Evolutionary conservation across 2,113 vertebrate species (phyloP).

Genomic region (Willisornis vidua): DNA sequence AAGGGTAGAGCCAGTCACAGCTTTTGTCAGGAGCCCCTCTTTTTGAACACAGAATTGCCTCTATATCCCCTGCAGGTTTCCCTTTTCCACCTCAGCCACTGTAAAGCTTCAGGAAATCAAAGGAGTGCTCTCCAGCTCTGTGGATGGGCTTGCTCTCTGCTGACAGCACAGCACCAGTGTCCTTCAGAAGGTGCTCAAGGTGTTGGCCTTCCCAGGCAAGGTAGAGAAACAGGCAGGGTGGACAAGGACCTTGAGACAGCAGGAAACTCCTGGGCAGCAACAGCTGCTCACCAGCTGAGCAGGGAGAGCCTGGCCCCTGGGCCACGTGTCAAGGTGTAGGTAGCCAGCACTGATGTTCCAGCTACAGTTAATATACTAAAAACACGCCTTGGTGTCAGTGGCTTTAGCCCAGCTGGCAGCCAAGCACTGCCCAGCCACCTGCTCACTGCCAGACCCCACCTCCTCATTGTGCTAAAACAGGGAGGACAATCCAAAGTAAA

Average conservation of each 20-base stretch:
- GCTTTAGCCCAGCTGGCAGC: background rate
- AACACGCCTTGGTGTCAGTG: background rate
- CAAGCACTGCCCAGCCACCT: background rate
- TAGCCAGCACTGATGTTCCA: background rate
- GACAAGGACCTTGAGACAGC: background rate
- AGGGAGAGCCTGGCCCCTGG: background rate
- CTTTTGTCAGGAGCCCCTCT: background rate
- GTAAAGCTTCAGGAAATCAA: background rate
- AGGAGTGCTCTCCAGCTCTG: background rate
- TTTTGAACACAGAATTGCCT: background rate
- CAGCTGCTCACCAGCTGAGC: background rate
- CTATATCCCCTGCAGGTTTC: background rate
- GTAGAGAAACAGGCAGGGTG: background rate
- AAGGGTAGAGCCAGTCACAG: fast-evolving
- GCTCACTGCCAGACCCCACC: background rate
- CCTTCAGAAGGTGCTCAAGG: background rate
- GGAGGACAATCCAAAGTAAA: background rate
- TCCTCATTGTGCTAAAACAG: background rate
- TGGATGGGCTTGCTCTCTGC: background rate
- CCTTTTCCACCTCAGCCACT: background rate
- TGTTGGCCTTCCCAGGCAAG: background rate
- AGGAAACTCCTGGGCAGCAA: background rate
- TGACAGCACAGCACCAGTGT: background rate
- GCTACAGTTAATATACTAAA: background rate
- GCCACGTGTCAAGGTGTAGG: background rate